Evolutionary conservation across 1,140 invertebrate genomes (phyloP), one percentile per base, ranked within the genome.

Genomic region (Scaptomyza pallida): DNA sequence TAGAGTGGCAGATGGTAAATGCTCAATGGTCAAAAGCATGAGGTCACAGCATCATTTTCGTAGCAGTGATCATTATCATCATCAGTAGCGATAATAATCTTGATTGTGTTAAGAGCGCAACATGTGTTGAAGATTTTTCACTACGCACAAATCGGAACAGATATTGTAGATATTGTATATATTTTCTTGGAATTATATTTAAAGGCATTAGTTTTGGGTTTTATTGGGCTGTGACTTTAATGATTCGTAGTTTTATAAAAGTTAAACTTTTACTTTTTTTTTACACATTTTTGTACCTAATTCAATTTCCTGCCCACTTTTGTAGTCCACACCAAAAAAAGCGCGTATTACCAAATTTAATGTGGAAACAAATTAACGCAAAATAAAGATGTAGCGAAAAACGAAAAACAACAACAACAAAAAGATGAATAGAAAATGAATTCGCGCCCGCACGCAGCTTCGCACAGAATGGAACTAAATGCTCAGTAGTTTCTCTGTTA

Each of bases 371-470:
- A 44, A n/a, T 45, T 15, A 50, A 62, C 37, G 51, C 61, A 51
- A 54, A 37, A 40, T 54, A 41, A 16, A 52, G 12, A 30, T 30
- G 33, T 37, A 55, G 21, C 30, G 47, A 50, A 68, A 48, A 8
- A 21, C 45, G 40, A 8, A 30, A 52, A 44, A 47, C 43, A 16
- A 35, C 3, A 40, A 44, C 47, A 35, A 77, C 50, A 48, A 62
- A 54, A 12, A 30, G 12, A 16, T 3, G 8, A 44, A 21, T n/a
- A 17, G 15, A 19, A n/a, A 41, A 13, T 37, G 13, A 57, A 75
- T 63, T 59, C 48, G 72, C 82, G 71, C 70, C 82, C 82, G 82
- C 83, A 78, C 82, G 67, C 71, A 78, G 70, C 67, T 78, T 82
- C 65, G 78, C 61, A 70, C 71, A 59, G 43, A 88, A 78, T 78